Evolutionary conservation across 2,113 vertebrate genomes (phyloP), one percentile per base, ranked within the genome.

Genomic region (Benitochromis conjunctus): DNA sequence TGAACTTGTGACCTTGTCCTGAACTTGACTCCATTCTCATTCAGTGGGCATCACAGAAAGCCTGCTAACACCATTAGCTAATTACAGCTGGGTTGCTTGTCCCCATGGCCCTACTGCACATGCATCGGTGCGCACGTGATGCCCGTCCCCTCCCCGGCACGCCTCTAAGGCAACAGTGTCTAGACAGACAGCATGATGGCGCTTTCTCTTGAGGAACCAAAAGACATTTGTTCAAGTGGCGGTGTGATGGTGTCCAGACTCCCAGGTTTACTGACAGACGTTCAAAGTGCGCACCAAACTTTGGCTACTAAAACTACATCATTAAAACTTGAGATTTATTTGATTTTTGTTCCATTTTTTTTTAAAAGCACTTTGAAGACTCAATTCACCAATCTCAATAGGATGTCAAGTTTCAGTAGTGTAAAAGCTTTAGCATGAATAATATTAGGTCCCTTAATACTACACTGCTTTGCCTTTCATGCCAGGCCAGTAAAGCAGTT

Each of bases 41-140:
- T 89, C 90, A 88, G 18, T 11, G 55, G 84, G 79, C 80, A 41
- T 84, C 53, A 19, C 64, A 29, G 54, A 10, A 53, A 82, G 81
- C 86, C 86, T 79, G 48, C 86, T 85, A 79, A 82, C 90, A 74
- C 57, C 58, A 69, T 89, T 89, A 86, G 89, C 88, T 94, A 91
- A 94, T 93, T 92, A 93, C 87, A 91, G 84, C 84, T 82, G 85
- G 84, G 88, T 87, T 29, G 78, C 19, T 86, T 64, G 84, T 79
- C 55, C 81, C 77, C 11, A 9, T 36, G 77, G 82, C 77, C 60
- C 48, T 66, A 16, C 38, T 54, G 84, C 86, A 81, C 86, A 85
- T 9, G 79, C 83, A 78, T 79, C 51, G 38, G 51, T 14, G 38
- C 5, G 41, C 53, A 60, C 13, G 26, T 34, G 56, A 79, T 24